Base-by-base conservation (phyloP, 2,797 vertebrate species). In the Poeciliopsis gracilis region DNA sequence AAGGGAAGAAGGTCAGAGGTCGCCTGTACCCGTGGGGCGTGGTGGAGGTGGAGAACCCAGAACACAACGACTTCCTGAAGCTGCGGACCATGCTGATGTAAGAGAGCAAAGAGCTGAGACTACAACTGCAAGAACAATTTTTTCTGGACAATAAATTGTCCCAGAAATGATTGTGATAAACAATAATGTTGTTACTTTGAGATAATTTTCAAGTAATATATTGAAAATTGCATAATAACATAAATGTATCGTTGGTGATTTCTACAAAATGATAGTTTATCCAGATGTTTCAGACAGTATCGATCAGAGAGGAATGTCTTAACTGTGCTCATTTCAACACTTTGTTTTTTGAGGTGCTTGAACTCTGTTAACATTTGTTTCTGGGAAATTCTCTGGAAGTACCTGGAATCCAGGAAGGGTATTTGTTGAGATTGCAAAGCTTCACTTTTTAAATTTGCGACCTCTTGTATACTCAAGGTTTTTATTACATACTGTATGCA, bases 21-120 rank as follows among this genome's bases (percentile, higher is more conserved):
- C 97, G 98, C 11, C 96, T 99, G 82, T 99, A 99, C 86, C 98
- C 98, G 0, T 99, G 98, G 98, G 98, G 98, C 2, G 98, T 99
- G 18, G 98, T 99, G 87, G 98, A 99, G 92, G 98, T 99, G 93
- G 98, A 99, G 94, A 99, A 98, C 88, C 98, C 98, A 0, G 98
- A 99, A 75, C 98, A 99, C 84, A 99, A 99, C 0, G 98, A 99
- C 93, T 99, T 99, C 90, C 95, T 99, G 82, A 99, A 99, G 93
- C 95, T 99, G 90, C 96, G 98, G 84, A 99, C 97, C 53, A 99
- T 99, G 98, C 94, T 99, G 72, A 99, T 99, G 98, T 99, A 89
- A 67, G 63, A 41, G 63, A 25, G 13, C 9, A 25, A 41, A 25
- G 23, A 23, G 63, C 33, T 23, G 23, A 12, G 97, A 97, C 8